These are phyloP conservation scores for Lepidurus arcticus DNA, from an alignment of 1,140 invertebrate species.

Conservation along the genomic window DNA sequence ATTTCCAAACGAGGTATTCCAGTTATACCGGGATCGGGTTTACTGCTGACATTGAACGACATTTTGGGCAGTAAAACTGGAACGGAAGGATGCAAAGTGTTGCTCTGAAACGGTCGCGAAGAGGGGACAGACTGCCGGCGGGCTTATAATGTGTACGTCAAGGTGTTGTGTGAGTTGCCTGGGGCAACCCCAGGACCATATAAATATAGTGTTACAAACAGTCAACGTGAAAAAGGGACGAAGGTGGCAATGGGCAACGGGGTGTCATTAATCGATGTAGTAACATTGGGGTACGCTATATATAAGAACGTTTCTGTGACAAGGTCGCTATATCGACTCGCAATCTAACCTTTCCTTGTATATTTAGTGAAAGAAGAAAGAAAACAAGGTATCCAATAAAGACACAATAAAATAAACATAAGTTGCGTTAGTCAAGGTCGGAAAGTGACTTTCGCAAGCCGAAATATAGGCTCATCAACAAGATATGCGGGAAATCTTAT, in stretches of 20 bases:
- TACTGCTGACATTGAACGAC: neutral
- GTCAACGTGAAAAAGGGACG: neutral
- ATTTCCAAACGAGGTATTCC: neutral
- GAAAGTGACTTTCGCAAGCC: too few species aligned
- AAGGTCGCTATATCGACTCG: neutral
- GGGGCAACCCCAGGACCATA: neutral
- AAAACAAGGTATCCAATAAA: neutral
- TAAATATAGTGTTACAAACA: conserved; percentile 11
- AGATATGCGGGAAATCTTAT: too few species aligned
- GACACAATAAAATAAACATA: too few species aligned
- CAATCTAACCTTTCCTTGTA: neutral
- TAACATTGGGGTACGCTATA: neutral
- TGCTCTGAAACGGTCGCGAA: neutral
- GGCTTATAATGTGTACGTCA: neutral
- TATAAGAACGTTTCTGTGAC: neutral
- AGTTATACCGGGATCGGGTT: neutral
- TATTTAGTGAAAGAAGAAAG: neutral
- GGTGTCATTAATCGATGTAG: neutral
- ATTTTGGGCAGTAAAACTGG: neutral
- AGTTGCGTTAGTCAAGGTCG: too few species aligned
- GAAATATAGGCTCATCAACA: too few species aligned
- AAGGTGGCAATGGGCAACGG: neutral
- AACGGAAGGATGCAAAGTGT: neutral
- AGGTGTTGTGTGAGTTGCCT: neutral
- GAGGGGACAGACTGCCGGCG: neutral